phyloP scores from a whole-genome alignment of 2,888 invertebrate species.

The Melolontha melolontha region DNA sequence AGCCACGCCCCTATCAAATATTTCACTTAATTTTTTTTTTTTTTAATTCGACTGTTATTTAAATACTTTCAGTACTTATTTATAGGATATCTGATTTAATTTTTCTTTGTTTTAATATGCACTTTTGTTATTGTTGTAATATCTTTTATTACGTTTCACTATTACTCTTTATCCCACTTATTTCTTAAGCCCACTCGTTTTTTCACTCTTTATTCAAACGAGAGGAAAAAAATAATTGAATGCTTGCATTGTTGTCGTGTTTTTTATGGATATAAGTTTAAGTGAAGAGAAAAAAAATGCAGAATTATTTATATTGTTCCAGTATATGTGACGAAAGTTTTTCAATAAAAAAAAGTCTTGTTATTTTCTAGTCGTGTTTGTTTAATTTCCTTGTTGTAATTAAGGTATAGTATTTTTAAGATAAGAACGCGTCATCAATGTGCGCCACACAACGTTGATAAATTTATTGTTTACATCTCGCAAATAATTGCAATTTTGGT shows the following conservation, averaged over 20 bases:
- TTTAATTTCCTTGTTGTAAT: not conserved
- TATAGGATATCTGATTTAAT: slow-evolving; percentile 3
- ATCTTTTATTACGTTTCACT: not conserved
- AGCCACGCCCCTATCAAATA: too few relatives aligned
- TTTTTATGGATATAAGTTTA: slow-evolving; percentile 34
- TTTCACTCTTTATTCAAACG: not conserved
- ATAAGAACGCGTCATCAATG: too few relatives aligned
- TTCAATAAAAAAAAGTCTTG: slow-evolving; percentile 35
- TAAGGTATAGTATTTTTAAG: too few relatives aligned
- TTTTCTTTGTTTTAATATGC: slow-evolving; percentile 3
- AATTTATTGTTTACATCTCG: too few relatives aligned
- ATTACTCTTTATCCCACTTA: not conserved
- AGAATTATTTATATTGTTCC: slow-evolving; percentile 32
- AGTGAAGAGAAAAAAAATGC: slow-evolving; percentile 9
- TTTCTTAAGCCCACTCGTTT: not conserved
- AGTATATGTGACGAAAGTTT: slow-evolving; percentile 23
- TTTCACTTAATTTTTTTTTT: not conserved
- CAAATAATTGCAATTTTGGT: too few relatives aligned
- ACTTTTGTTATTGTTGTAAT: not conserved
- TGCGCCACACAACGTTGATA: too few relatives aligned
- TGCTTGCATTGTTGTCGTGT: slow-evolving; percentile 11
- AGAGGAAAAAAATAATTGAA: slow-evolving; percentile 6
- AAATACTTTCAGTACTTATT: slow-evolving; percentile 11
- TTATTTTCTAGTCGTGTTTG: slow-evolving; percentile 11
- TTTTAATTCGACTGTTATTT: not conserved